Evolutionary conservation across 2,113 vertebrate species (phyloP).

Genomic region (Reinhardtius hippoglossoides): DNA sequence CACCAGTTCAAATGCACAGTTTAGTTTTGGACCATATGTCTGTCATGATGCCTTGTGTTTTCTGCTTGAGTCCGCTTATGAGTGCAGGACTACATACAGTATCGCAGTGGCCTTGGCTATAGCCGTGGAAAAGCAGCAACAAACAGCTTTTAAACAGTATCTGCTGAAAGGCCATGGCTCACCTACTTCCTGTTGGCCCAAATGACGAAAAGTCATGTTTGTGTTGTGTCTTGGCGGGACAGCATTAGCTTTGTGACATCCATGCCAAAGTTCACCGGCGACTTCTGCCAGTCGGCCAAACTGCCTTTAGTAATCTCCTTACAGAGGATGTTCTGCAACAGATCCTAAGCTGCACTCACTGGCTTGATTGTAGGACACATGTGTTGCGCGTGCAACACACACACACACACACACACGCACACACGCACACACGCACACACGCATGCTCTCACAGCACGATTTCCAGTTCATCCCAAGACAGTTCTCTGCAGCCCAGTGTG

Average conservation of each 20-base stretch:
- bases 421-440: conserved; percentile 6
- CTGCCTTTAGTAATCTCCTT: conserved; percentile 70
- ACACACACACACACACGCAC: conserved; percentile 16
- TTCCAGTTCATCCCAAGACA: conserved; percentile 61
- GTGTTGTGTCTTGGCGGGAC: conserved; percentile 26
- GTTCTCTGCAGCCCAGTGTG: conserved; percentile 60
- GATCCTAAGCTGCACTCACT: conserved; percentile 65
- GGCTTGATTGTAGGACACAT: conserved; percentile 49
- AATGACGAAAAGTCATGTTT: conserved; percentile 17
- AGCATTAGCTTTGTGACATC: conserved; percentile 19
- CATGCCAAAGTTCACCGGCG: conserved; percentile 61
- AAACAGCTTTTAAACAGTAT: conserved; percentile 7
- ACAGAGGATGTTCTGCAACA: conserved; percentile 69
- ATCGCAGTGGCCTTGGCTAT: conserved; percentile 7
- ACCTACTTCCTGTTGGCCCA: neutral
- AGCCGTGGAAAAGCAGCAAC: conserved; percentile 25
- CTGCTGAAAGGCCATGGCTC: conserved; percentile 13
- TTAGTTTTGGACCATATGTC: conserved; percentile 48
- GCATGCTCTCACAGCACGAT: neutral
- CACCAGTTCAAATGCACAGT: conserved; percentile 50
- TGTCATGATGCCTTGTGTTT: conserved; percentile 36
- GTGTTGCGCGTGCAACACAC: conserved; percentile 6
- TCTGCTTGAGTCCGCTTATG: conserved; percentile 53
- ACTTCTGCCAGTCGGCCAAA: conserved; percentile 59
- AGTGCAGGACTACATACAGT: neutral